Evolutionary conservation across 2,113 vertebrate genomes (phyloP), one percentile per base, ranked within the genome.

Genomic region (Sebastes fasciatus): DNA sequence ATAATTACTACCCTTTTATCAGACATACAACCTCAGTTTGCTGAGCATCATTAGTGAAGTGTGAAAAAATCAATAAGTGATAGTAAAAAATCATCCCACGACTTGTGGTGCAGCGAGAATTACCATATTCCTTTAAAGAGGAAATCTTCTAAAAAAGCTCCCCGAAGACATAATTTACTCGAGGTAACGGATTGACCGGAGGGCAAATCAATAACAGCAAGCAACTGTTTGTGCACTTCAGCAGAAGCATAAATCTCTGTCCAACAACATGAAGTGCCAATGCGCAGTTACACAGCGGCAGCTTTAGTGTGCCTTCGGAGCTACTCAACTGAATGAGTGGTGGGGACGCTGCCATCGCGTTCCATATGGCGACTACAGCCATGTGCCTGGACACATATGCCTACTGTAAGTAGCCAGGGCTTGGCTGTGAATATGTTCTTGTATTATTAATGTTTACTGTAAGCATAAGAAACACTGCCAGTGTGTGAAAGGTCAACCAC

Each of bases 191-290:
- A 85, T 64, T 83, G 91, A 85, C 89, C 83, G n/a, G 72, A 79
- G 86, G 90, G 69, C 74, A 74, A 84, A 91, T 91, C 92, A 68
- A 92, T 89, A 86, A 74, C 46, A 77, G 43, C 60, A 19, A 84
- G 77, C 14, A 60, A 77, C 80, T 77, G 72, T 89, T 87, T 85
- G 86, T 80, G 57, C 75, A 77, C 83, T 83, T 85, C 77, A 75
- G 73, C 58, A 72, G 63, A 79, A 52, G 87, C 87, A 90, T 82
- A 87, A 82, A 85, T 91, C 80, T 85, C 71, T 46, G 81, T 88
- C 79, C 69, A 74, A 82, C 83, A 76, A 69, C 69, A 62, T 10
- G 21, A 60, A 42, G 84, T 78, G 86, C 79, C 77, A 74, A 23
- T 46, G 61, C 1, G 1, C 55, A 21, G 72, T 62, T 72, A 63